Percentiles rank a stretch among this genome's conserved stretches.
Evolutionary conservation across 2,797 vertebrate genomes (phyloP).

Genomic region (Threskiornis aethiopicus): DNA sequence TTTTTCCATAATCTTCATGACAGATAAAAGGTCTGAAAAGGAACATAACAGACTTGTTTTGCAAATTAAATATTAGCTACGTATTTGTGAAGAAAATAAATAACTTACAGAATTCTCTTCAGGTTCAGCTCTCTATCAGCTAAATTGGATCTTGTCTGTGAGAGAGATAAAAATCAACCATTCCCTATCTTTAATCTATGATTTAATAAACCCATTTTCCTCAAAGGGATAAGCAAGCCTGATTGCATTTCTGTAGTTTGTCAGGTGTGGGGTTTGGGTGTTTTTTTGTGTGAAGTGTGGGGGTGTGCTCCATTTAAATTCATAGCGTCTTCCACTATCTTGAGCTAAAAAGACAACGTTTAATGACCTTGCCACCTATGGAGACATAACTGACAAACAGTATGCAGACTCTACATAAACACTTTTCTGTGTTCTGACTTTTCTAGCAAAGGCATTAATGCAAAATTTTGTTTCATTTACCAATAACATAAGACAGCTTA

Average conservation of each 20-base stretch:
- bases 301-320: background rate
- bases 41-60: background rate
- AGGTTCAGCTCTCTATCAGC: slow-evolving; percentile 32
- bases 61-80: background rate
- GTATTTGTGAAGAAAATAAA: background rate
- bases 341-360: background rate
- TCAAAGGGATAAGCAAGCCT: background rate
- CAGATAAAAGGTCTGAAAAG: background rate
- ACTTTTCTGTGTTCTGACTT: background rate
- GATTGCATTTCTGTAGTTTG: background rate
- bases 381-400: background rate
- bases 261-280: background rate
- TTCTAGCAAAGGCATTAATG: background rate
- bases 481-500: background rate
- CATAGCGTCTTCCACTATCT: background rate
- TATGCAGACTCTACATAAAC: background rate
- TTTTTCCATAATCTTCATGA: background rate
- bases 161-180: slow-evolving; percentile 33
- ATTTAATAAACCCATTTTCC: slow-evolving; percentile 44
- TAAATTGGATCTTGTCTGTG: slow-evolving; percentile 45
- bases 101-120: background rate
- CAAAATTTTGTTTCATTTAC: background rate
- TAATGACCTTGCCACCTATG: background rate
- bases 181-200: slow-evolving; percentile 25
- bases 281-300: background rate